Base-by-base conservation (phyloP, 2,797 vertebrate species). In the Champsocephalus gunnari region DNA sequence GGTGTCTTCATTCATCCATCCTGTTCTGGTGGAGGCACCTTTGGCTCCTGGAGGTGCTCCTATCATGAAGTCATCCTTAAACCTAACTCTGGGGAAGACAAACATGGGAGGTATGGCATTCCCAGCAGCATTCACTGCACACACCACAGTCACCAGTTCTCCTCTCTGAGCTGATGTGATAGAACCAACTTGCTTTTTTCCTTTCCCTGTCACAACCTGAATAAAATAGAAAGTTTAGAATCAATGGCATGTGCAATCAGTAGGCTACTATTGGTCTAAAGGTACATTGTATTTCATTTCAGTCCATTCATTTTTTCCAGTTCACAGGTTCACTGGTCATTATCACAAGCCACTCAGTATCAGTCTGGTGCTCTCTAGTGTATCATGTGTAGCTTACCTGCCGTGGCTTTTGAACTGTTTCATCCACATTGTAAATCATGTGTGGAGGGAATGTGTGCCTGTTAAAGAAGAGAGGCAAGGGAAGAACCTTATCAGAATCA, bases 1-100 rank as follows among this genome's bases (percentile, higher is more conserved):
- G 65, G 62, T 71, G 24, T 78, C 71, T 81, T 87, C 71, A 77
- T 69, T 82, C 32, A 71, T 82, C 83, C 68, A 79, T 16, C 73
- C 79, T 13, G 67, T 75, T 70, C 44, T 78, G 16, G 75, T 83
- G 54, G 70, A 43, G 55, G 61, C 47, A 66, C 76, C 63, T 63
- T 53, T 71, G 38, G 79, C 71, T 71, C 71, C 71, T 75, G 64
- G 47, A 66, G 74, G 67, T 75, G 75, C 72, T 80, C 79, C 67
- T 53, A 41, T 64, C 14, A 84, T 54, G 50, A 80, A 80, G 3
- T 54, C 9, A 17, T 80, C 57, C 24, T 78, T 82, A 50, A 65
- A 75, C 45, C 13, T 59, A 19, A 82, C 71, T 16, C 73, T 63
- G 65, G 55, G 45, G 58, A 82, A 82, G 71, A 80, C 56, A 41